A percentile compares a stretch with the other conserved stretches of the same genome.
phyloP scores from a whole-genome alignment of 1,140 invertebrate genomes.

The Brevipalpus yothersi region DNA sequence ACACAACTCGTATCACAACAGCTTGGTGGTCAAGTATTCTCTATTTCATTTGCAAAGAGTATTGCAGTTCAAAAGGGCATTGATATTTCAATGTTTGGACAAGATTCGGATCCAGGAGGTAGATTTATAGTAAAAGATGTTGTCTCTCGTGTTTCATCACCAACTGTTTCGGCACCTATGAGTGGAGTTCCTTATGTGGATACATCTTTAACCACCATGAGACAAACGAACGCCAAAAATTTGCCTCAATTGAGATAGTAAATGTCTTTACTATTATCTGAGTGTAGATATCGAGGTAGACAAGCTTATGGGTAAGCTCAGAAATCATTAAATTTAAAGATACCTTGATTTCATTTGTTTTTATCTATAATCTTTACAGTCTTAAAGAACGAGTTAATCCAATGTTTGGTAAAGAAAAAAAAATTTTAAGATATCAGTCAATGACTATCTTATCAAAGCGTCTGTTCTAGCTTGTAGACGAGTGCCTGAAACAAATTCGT shows the following conservation, averaged over 20 bases:
- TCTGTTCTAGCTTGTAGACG: constrained; percentile 67
- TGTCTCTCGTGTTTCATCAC: constrained; percentile 17
- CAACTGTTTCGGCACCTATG: constrained; percentile 16
- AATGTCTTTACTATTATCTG: constrained; percentile 93
- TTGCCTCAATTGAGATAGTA: constrained; percentile 65
- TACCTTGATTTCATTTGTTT: neutral
- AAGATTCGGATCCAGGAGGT: constrained; percentile 60
- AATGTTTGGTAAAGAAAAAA: constrained; percentile 48
- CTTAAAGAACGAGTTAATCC: constrained; percentile 47
- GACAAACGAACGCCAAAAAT: constrained; percentile 70
- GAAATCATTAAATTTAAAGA: neutral
- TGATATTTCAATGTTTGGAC: constrained; percentile 36
- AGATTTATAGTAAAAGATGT: constrained; percentile 70
- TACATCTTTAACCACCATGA: constrained; percentile 60
- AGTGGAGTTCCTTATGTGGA: constrained; percentile 37
- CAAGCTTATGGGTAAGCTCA: constrained; percentile 28
- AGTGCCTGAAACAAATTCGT: constrained; percentile 81
- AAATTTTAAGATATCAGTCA: constrained; percentile 70
- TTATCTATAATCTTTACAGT: constrained; percentile 17
- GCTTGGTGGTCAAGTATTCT: constrained; percentile 35
- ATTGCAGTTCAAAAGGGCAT: constrained; percentile 49
- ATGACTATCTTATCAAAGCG: constrained; percentile 93
- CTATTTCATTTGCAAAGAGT: constrained; percentile 72
- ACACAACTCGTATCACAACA: constrained; percentile 12
- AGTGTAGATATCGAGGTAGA: constrained; percentile 66